phyloP scores from a whole-genome alignment of 1,140 invertebrate species.

The Drosophila tristis region DNA sequence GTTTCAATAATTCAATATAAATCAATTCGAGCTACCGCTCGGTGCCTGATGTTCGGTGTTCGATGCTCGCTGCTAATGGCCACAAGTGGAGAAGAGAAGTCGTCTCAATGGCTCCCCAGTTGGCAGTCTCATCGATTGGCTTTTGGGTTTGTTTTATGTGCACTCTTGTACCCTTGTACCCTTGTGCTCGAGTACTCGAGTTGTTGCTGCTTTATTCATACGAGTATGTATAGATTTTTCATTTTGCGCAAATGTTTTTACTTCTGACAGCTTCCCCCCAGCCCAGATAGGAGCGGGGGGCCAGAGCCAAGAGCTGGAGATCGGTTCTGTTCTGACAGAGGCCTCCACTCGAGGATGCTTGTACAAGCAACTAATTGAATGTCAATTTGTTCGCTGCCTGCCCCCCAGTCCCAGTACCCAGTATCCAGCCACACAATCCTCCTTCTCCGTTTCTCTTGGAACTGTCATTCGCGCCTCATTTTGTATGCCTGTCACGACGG shows the following conservation, averaged over 20 bases:
- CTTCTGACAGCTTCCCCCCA: slow-evolving; percentile 43
- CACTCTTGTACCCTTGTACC: slow-evolving; percentile 10
- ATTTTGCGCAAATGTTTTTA: slow-evolving; percentile 62
- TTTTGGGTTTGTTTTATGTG: slow-evolving; percentile 7
- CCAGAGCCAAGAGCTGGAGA: too few species aligned
- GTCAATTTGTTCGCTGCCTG: slow-evolving; percentile 55
- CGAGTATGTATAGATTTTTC: slow-evolving; percentile 42
- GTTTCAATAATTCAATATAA: slow-evolving; percentile 62
- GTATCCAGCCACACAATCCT: not conserved
- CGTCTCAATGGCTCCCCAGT: slow-evolving; percentile 39
- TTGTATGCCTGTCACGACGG: slow-evolving; percentile 50
- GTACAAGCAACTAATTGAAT: slow-evolving; percentile 58
- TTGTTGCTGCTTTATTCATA: slow-evolving; percentile 33
- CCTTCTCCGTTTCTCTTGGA: slow-evolving; percentile 1
- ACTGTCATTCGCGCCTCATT: slow-evolving; percentile 36
- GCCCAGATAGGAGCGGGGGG: not conserved
- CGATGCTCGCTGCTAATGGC: slow-evolving; percentile 46
- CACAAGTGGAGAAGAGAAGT: slow-evolving; percentile 54
- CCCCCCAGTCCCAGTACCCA: slow-evolving; percentile 1
- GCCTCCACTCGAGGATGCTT: slow-evolving; percentile 24
- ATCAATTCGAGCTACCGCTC: slow-evolving; percentile 59
- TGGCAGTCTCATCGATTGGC: slow-evolving; percentile 34
- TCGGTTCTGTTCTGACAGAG: not conserved
- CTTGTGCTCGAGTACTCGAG: slow-evolving; percentile 31
- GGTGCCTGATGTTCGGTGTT: not conserved